Conservation (phyloP, 2,797 vertebrate genomes). For the Catharus ustulatus region DNA sequence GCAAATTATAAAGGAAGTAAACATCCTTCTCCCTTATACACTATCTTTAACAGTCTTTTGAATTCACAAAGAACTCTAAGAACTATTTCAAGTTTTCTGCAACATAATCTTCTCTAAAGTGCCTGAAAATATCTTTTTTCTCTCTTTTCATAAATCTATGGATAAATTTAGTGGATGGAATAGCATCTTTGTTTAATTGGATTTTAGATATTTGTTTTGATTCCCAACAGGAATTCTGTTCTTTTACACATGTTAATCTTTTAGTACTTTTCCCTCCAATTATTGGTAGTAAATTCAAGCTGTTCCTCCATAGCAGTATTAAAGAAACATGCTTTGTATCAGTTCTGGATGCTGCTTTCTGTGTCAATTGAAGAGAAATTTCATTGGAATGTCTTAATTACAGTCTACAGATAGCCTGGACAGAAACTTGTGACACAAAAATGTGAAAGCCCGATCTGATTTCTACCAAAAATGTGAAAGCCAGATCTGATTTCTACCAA, state of each 20-base stretch:
- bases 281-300: neutral
- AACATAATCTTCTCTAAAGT: neutral
- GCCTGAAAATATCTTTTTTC: neutral
- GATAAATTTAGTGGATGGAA: neutral
- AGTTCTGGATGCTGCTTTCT: neutral
- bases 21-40: neutral
- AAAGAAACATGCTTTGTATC: neutral
- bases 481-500: neutral
- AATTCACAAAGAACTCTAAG: slow-evolving; percentile 1
- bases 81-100: neutral
- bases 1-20: neutral
- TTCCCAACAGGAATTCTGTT: neutral
- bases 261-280: neutral
- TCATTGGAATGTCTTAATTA: neutral
- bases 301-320: neutral
- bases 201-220: neutral
- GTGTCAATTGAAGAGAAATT: neutral
- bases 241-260: neutral
- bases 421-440: neutral
- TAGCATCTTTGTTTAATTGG: slow-evolving; percentile 6
- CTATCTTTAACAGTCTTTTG: neutral
- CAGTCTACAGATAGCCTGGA: neutral
- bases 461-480: neutral
- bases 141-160: neutral
- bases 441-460: neutral